Evolutionary conservation across 1,140 invertebrate species (phyloP), one percentile per base, ranked within the genome.

Genomic region (Helicorthomorpha holstii): DNA sequence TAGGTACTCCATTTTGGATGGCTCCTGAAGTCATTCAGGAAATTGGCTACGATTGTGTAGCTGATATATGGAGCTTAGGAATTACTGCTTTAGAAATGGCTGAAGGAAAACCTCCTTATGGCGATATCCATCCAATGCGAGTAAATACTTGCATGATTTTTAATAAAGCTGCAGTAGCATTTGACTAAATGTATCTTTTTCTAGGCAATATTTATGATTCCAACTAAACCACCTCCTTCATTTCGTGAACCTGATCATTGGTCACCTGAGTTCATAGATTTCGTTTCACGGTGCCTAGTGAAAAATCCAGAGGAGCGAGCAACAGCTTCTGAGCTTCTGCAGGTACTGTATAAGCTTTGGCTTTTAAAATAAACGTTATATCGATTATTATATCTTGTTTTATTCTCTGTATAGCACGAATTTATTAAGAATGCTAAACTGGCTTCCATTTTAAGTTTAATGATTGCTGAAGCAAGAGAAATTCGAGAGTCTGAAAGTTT

Each of bases 1-100:
- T 98, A 62, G 95, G 95, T 58, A 99, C 95, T 1, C 95, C 95
- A 41, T 98, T 97, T 71, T 98, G 95, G 94, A 98, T 98, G 93
- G 89, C 90, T n/a, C 90, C 90, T 12, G 88, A 93, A 72, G 87
- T 95, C 21, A 98, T 98, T 64, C 92, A 98, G 71, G 94, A 98
- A 75, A 96, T 98, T 55, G 94, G 95, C 21, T 98, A 98, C 67
- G 92, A 98, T 69, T 98, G 92, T 71, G 90, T 94, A 3, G 94
- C 94, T 0, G 95, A 98, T 71, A 97, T 98, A 63, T 98, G 95
- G 95, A 95, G 87, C 60, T 74, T 95, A 60, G 80, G 81, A 55
- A 98, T 98, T 59, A 98, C 95, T 29, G 93, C 93, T 16, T 73
- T 98, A 50, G 95, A 99, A 76, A 98, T 99, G 93, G 93, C 93